Evolutionary conservation across 30 jellyfish, hydroid and myxozoan genomes (phyloP).

Genomic region (Rhopilema esculentum): DNA sequence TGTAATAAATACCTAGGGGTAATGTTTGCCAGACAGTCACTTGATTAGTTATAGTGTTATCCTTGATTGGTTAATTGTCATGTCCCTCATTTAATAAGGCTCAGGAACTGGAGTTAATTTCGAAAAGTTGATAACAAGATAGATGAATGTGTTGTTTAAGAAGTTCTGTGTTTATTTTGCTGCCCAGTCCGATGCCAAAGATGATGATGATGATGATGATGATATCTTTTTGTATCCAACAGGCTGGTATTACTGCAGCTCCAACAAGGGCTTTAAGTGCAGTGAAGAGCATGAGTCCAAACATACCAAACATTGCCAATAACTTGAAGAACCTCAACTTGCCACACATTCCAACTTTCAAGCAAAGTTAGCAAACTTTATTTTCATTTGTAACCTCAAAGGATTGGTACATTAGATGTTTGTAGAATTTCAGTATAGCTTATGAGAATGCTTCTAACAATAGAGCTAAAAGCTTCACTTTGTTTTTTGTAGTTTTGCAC

Average conservation of each 20-base stretch:
- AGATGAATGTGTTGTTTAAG: too few species aligned
- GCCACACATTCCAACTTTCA: constrained; percentile 84
- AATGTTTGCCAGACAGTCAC: too few species aligned
- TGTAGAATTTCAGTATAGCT: neutral
- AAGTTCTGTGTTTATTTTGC: too few species aligned
- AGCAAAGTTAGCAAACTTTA: constrained; percentile 70
- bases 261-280: constrained; percentile 97
- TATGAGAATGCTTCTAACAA: neutral
- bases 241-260: constrained; percentile 94
- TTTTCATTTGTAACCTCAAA: constrained; percentile 9
- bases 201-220: neutral
- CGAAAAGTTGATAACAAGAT: too few species aligned
- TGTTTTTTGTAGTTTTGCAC: too few species aligned
- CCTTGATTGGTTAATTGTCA: too few species aligned
- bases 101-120: too few species aligned
- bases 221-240: neutral
- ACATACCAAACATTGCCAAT: constrained; percentile 76
- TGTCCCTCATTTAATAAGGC: too few species aligned
- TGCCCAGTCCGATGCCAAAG: neutral
- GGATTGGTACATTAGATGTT: too few species aligned
- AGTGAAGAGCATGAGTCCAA: constrained; percentile 94
- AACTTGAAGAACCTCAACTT: constrained; percentile 83
- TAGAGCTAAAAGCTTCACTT: too few species aligned
- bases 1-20: too few species aligned
- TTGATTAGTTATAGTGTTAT: too few species aligned